Percentiles rank a stretch among this genome's conserved stretches.
Conservation (phyloP, 2,113 vertebrate species). For the Ia io region DNA sequence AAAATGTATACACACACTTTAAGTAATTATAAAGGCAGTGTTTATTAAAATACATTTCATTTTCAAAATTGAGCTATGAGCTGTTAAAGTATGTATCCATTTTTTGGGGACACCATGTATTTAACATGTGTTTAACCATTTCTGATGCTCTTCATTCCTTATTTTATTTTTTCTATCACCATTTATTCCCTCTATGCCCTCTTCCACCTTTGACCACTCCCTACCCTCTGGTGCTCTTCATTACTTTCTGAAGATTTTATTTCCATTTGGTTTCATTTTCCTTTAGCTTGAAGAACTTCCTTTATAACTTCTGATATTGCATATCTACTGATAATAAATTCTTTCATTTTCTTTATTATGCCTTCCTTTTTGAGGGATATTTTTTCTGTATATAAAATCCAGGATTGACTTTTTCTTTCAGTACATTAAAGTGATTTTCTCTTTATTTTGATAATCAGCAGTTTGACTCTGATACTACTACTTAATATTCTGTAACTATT, state of each 20-base stretch:
- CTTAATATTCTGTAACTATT: background rate
- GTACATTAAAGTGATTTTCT: background rate
- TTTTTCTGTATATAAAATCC: background rate
- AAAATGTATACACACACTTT: too few relatives aligned
- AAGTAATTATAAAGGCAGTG: too few relatives aligned
- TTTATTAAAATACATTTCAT: too few relatives aligned
- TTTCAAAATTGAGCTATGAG: too few relatives aligned
- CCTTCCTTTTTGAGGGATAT: background rate
- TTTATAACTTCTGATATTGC: background rate
- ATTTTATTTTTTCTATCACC: background rate
- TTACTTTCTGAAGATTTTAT: background rate
- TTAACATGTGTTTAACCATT: background rate
- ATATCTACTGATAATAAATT: background rate
- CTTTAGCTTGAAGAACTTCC: background rate
- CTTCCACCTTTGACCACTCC: too few relatives aligned
- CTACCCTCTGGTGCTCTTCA: background rate
- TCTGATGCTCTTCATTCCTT: background rate
- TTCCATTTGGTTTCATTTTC: slow-evolving; percentile 28
- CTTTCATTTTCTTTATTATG: background rate
- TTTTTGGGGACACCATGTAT: too few relatives aligned
- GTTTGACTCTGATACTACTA: background rate
- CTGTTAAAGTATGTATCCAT: too few relatives aligned
- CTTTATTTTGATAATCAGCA: background rate
- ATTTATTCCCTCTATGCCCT: too few relatives aligned
- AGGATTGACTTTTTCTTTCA: background rate